phyloP scores from a whole-genome alignment of 2,113 vertebrate genomes.

The Spea bombifrons region DNA sequence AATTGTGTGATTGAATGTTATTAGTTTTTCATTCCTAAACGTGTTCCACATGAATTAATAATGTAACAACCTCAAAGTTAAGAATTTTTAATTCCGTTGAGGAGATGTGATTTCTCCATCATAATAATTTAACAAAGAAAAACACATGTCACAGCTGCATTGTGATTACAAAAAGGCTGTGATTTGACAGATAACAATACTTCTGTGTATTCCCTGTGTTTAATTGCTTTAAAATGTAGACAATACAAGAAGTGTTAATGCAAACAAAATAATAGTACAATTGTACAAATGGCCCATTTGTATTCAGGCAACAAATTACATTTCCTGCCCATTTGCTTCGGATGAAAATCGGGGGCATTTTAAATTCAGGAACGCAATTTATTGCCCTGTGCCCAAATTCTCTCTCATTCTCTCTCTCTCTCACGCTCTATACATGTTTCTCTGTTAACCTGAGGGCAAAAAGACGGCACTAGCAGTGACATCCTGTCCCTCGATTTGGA shows the following conservation, averaged over 20 bases:
- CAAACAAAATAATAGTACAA: no score
- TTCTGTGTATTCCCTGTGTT: slow-evolving; percentile 49
- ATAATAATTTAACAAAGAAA: slow-evolving; percentile 65
- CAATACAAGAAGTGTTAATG: background rate
- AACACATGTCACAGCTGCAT: slow-evolving; percentile 64
- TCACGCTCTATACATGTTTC: no score
- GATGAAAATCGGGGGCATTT: no score
- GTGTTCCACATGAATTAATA: slow-evolving; percentile 68
- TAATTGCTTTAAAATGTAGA: background rate
- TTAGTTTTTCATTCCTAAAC: slow-evolving; percentile 65
- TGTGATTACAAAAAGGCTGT: slow-evolving; percentile 66
- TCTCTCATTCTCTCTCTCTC: no score
- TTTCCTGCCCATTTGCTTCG: no score
- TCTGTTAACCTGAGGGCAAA: no score
- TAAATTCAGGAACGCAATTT: no score
- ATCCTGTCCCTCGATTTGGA: no score
- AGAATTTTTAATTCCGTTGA: slow-evolving; percentile 60
- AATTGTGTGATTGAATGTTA: slow-evolving; percentile 62
- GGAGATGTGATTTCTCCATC: slow-evolving; percentile 59
- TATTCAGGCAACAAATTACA: no score
- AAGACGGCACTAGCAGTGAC: no score
- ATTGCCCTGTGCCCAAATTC: no score
- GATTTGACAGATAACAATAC: slow-evolving; percentile 66
- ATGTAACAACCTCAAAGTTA: slow-evolving; percentile 64
- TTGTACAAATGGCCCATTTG: no score